Base-by-base conservation (phyloP, 2,797 vertebrate genomes). In the Todus mexicanus region DNA sequence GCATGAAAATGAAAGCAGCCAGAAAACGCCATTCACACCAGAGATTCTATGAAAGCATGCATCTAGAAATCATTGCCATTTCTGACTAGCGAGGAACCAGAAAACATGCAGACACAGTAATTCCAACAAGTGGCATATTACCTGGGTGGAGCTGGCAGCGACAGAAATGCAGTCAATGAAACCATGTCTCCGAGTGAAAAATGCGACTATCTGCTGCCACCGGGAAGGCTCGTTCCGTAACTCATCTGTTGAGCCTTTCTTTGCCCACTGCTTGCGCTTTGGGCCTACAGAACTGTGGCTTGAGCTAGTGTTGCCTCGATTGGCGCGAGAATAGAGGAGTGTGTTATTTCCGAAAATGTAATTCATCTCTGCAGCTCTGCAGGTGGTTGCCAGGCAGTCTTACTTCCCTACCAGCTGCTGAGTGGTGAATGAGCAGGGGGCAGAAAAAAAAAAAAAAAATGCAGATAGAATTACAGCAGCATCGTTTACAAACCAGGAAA, bases 261-360 rank as follows among this genome's bases (percentile, higher is more conserved):
- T 99, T 95, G 99, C 98, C 97, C 98, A 99, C 73, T 98, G 98
- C 97, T 98, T 99, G 95, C 98, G 98, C 96, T 99, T 99, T 95
- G 98, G 97, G 96, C 98, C 99, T 93, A 97, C 98, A 51, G 98
- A 97, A 92, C 98, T 97, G 94, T 98, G 98, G 96, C 97, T 97
- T 51, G 98, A 98, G 94, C 96, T 97, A 87, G 98, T 72, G 95
- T 97, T 98, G 97, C 98, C 98, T 96, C 99, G 98, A 73, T 95
- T 98, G 94, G 98, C 98, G 50, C 98, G 99, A 91, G 99, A 98
- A 98, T 99, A 99, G 81, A 99, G 97, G 78, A 98, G 97, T 90
- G 99, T 99, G 98, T 99, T 99, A 98, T 99, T 99, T 95, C 99
- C 99, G 70, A 99, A 99, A 98, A 99, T 99, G 97, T 99, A 99